Base-by-base conservation (phyloP, 1,140 invertebrate species). In the Drosophila grimshawi region DNA sequence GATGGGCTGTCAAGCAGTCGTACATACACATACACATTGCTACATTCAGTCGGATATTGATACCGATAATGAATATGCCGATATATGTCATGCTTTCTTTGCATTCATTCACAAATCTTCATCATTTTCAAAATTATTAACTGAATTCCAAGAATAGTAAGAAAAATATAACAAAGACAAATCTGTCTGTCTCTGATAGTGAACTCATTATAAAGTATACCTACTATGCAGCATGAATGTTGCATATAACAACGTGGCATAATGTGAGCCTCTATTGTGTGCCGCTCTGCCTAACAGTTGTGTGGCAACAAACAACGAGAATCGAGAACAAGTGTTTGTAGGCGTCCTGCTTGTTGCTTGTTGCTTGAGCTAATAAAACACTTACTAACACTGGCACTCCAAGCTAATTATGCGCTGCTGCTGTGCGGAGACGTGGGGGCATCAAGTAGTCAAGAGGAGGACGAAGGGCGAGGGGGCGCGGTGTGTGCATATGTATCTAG, bases 331-430 rank as follows among this genome's bases (percentile, higher is more conserved):
- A 86, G 83, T 80, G 82, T 71, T 80, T 74, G 76, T 64, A 67
- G 66, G 64, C 69, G 68, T 49, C 73, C 77, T 80, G 81, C 61
- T 80, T 83, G 77, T 83, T 71, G 61, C 73, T 76, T 71, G 61
- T 83, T 71, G 61, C 73, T 76, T 71, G 61, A 65, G 56, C 75
- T 89, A 88, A 88, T 89, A 89, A 73, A 86, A 86, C 73, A 83
- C 83, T 88, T 85, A 77, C 79, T 77, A 88, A 80, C 73, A 89
- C 83, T 83, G 85, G 72, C 53, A 45, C 77, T 68, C n/a, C 60
- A 68, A 77, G 56, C 65, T 82, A 79, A 72, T 78, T 89, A 80
- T 88, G 85, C 80, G 55, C 62, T 52, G 73, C 62, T 52, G 73
- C 35, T 62, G 56, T 79, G 57, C 45, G 49, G 10, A 27, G 10